Evolutionary conservation across 1,140 invertebrate genomes (phyloP), one percentile per base, ranked within the genome.

Genomic region (Alviniconcha marisindica): DNA sequence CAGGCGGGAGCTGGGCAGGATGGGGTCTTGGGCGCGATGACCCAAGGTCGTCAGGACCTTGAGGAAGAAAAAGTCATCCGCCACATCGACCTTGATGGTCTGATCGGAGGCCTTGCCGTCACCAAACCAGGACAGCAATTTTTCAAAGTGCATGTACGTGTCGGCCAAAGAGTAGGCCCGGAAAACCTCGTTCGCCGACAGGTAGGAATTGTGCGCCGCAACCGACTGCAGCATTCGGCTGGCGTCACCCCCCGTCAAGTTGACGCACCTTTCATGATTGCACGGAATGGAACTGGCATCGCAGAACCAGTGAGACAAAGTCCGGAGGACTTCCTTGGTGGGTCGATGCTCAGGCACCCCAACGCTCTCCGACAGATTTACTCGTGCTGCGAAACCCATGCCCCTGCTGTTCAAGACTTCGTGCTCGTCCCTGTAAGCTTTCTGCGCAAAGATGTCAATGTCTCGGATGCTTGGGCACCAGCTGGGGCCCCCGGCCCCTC

Each of bases 31-130:
- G 15, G 36, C 14, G 21, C 33, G 54, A 44, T 66, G 40, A 44
- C 78, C 78, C 21, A 66, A 14, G 7, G 60, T 48, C n/a, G 78
- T 28, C 12, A 80, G 38, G n/a, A 69, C 18, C 56, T 80, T 80
- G 31, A 80, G 36, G n/a, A 80, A 44, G 60, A 80, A 80, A 40
- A 80, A 80, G 38, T 66, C 78, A 40, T 80, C 78, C 42, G 28
- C 78, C 33, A 80, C 60, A 40, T 80, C 78, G 2, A 80, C 33
- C 54, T 66, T 66, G 0, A 80, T 60, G 24, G 18, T n/a, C 24
- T 21, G 10, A 24, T 10, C 14, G 15, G 36, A 38, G 1, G 2
- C 21, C 2, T 44, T n/a, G n/a, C n/a, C 24, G 44, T 56, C 5
- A 2, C 14, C 31, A 60, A 80, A 80, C 78, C 78, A 80, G 40